Conservation (phyloP, 2,797 vertebrate genomes). For the Steatocranus sp. region DNA sequence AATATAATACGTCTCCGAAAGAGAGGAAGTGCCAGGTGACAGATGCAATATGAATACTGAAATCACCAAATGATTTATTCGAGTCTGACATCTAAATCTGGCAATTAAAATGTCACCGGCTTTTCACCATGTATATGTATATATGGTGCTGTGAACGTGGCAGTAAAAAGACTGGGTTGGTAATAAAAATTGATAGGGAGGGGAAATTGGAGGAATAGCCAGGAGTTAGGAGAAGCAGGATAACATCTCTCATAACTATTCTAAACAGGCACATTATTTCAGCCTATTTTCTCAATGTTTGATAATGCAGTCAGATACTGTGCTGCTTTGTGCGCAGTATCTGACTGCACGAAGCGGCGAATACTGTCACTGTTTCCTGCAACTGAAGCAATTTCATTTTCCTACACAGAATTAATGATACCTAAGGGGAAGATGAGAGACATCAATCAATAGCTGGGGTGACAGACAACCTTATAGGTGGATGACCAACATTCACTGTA, state of each 20-base stretch:
- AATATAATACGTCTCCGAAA: background rate
- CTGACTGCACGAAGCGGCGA: background rate
- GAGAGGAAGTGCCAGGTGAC: background rate
- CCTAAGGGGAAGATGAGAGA: slow-evolving; percentile 35
- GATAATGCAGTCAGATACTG: slow-evolving; percentile 38
- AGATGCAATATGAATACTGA: slow-evolving; percentile 27
- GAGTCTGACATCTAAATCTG: slow-evolving; percentile 28
- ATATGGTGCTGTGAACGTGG: background rate
- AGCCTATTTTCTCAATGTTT: slow-evolving; percentile 32
- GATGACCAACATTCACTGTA: slow-evolving; percentile 26
- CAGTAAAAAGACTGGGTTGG: slow-evolving; percentile 6
- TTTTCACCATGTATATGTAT: background rate
- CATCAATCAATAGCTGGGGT: slow-evolving; percentile 43
- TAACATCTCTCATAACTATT: slow-evolving; percentile 60
- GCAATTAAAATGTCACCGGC: slow-evolving; percentile 45
- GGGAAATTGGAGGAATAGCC: slow-evolving; percentile 35
- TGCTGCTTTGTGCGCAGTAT: slow-evolving; percentile 1
- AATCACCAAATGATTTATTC: slow-evolving; percentile 21
- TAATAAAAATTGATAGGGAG: background rate
- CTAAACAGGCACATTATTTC: slow-evolving; percentile 50
- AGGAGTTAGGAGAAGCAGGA: slow-evolving; percentile 21
- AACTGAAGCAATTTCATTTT: slow-evolving; percentile 29
- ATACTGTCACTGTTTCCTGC: slow-evolving; percentile 22
- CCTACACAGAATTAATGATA: slow-evolving; percentile 33
- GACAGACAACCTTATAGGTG: slow-evolving; percentile 17